Evolutionary conservation across 2,888 invertebrate species (phyloP), one percentile per base, ranked within the genome.

Genomic region (Galerucella nymphaeae): DNA sequence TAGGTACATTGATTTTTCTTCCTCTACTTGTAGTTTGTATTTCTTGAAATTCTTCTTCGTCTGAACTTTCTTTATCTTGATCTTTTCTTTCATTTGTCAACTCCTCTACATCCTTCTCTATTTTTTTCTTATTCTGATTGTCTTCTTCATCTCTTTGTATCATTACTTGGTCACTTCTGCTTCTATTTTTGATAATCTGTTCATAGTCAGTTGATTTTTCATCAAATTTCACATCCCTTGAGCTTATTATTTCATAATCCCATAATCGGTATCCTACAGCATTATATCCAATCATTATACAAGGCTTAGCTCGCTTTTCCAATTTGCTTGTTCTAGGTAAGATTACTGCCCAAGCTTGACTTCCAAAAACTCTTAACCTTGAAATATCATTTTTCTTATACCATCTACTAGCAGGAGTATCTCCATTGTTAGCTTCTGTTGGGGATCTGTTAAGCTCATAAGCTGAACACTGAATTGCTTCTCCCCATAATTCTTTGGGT

Each of bases 361-460:
- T 71, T 70, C 79, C 80, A 75, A 80, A 82, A 63, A 80, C 67
- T 75, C 70, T 75, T 53, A 78, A 59, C 58, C 73, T 78, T 59
- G 69, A 68, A 38, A 81, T 62, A 69, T 78, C 78, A 71, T 75
- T 76, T 45, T 73, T 75, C 18, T 65, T 70, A 70, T 80, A 75
- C 75, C 76, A 80, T 53, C 45, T 76, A 64, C 11, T 30, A 16
- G 76, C 58, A 68, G 79, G 76, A 23, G 76, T 67, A 63, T 67
- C 62, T 48, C 71, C 73, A 66, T 70, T 50, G 64, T 70, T 72
- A 30, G 77, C 66, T 66, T 13, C 42, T 38, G 78, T 77, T 53
- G 75, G 76, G n/a, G 66, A 70, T 42, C 79, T 72, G 55, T 80
- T 81, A 10, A 76, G 41, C 67, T 78, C 70, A 75, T 81, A 80